Evolutionary conservation across 1,140 invertebrate species (phyloP).

Genomic region (Manduca sexta): DNA sequence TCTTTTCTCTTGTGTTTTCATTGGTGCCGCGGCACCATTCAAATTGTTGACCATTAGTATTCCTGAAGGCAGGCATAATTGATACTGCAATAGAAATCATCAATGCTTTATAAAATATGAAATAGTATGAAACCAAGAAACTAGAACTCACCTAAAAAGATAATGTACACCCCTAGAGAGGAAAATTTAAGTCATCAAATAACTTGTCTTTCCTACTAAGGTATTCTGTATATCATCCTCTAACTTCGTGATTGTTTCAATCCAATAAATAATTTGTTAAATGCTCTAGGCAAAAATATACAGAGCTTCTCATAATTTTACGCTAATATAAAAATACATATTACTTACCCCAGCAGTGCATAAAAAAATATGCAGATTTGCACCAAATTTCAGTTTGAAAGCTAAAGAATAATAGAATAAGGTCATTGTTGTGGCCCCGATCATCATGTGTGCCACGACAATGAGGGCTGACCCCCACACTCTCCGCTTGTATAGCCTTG

Average conservation of each 20-base stretch:
- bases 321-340: too few species aligned
- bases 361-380: slow-evolving; percentile 33
- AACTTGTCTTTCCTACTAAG: too few species aligned
- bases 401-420: slow-evolving; percentile 26
- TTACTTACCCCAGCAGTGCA: slow-evolving; percentile 40
- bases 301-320: too few species aligned
- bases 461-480: slow-evolving; percentile 26
- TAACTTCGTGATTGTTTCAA: too few species aligned
- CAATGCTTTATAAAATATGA: not conserved
- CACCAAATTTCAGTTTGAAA: slow-evolving; percentile 15
- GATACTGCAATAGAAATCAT: slow-evolving; percentile 28
- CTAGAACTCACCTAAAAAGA: too few species aligned
- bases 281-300: too few species aligned
- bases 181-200: too few species aligned
- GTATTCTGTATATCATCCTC: too few species aligned
- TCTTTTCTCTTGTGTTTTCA: slow-evolving; percentile 22
- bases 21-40: slow-evolving; percentile 23
- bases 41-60: slow-evolving; percentile 31
- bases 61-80: slow-evolving; percentile 31
- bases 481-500: slow-evolving; percentile 19
- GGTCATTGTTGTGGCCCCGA: slow-evolving; percentile 24
- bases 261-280: too few species aligned
- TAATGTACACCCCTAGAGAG: too few species aligned
- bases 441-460: slow-evolving; percentile 27
- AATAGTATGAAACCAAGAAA: too few species aligned